phyloP scores from a whole-genome alignment of 2,113 vertebrate genomes.

The Hydropotes inermis region DNA sequence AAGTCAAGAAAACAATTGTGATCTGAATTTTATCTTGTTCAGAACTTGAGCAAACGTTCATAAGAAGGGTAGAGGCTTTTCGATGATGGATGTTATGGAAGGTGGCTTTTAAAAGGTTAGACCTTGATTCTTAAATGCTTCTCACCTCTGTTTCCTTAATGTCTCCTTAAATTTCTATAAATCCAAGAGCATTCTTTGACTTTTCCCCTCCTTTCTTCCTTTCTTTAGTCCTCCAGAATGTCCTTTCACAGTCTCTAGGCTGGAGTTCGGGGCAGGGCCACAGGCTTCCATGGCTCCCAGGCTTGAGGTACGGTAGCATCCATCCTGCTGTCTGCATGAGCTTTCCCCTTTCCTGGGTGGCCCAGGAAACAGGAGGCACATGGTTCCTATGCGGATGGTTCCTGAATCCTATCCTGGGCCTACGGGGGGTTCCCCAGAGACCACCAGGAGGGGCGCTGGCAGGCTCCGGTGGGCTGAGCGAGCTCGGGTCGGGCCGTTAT shows the following conservation, averaged over 20 bases:
- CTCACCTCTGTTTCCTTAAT: neutral
- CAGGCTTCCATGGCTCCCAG: neutral
- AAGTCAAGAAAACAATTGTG: neutral
- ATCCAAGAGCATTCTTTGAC: neutral
- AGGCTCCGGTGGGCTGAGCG: neutral
- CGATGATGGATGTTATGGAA: neutral
- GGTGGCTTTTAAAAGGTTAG: constrained; percentile 8
- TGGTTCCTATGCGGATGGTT: neutral
- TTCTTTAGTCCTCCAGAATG: neutral
- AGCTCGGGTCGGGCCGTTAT: neutral
- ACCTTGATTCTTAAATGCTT: neutral
- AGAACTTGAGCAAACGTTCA: neutral
- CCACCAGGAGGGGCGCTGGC: neutral
- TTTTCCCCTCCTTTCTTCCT: neutral
- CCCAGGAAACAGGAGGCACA: neutral
- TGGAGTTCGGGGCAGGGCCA: neutral
- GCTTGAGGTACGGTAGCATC: rapidly evolving
- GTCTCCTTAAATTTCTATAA: neutral
- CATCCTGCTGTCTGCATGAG: too few species aligned
- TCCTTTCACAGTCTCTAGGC: neutral
- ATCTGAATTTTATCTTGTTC: neutral
- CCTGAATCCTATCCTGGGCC: neutral
- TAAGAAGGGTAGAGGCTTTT: neutral
- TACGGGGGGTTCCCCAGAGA: neutral
- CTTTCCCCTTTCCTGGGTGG: neutral